Evolutionary conservation across 1,140 invertebrate genomes (phyloP).

Genomic region (Heterodera carotae): DNA sequence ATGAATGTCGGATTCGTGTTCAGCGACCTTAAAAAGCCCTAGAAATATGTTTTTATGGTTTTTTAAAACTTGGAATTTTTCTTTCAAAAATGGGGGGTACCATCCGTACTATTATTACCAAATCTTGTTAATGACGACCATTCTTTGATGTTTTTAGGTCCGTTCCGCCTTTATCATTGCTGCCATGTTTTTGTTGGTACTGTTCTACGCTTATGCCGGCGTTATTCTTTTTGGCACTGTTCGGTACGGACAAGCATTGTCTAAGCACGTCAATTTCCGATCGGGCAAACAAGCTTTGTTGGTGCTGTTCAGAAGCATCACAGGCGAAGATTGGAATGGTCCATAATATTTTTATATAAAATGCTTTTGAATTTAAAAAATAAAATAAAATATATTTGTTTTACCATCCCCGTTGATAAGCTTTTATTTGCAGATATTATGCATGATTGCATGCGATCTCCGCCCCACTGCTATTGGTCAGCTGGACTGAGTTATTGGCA

Average conservation of each 20-base stretch:
- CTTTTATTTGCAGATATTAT: conserved; percentile 38
- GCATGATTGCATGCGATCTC: conserved; percentile 66
- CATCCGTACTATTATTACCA: too few species aligned
- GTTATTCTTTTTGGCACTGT: conserved; percentile 98
- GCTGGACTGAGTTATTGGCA: conserved; percentile 94
- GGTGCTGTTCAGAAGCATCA: conserved; percentile 97
- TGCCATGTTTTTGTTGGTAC: conserved; percentile 97
- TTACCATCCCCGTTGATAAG: too few species aligned
- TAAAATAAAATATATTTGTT: too few species aligned
- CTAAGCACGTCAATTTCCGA: conserved; percentile 92
- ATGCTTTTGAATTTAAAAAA: too few species aligned
- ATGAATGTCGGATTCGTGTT: too few species aligned
- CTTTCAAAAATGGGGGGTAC: too few species aligned
- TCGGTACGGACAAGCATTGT: conserved; percentile 96
- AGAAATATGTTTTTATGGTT: too few species aligned
- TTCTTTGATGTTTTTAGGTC: conserved; percentile 73
- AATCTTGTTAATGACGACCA: too few species aligned
- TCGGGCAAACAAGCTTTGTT: conserved; percentile 93
- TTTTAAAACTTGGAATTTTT: too few species aligned
- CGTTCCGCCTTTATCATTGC: conserved; percentile 99
- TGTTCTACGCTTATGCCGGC: conserved; percentile 96
- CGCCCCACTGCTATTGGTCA: conserved; percentile 84
- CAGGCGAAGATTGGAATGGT: conserved; percentile 99
- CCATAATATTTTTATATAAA: conserved; percentile 67
- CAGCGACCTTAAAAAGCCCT: too few species aligned